Evolutionary conservation across 1,140 invertebrate species (phyloP).

Genomic region (Lordiphosa stackelbergi): DNA sequence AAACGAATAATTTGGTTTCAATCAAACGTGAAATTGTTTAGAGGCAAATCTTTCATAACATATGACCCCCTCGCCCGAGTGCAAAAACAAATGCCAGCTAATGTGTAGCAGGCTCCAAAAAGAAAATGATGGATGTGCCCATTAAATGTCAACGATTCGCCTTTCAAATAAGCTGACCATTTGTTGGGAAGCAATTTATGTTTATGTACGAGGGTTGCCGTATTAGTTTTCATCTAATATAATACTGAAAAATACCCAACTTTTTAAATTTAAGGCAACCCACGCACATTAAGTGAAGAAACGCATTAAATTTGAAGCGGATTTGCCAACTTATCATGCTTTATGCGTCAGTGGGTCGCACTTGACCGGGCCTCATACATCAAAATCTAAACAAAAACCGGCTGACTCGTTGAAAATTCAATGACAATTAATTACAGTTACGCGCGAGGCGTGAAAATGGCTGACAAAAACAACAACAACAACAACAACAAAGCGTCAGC

Average conservation of each 20-base stretch:
- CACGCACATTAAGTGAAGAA: not conserved
- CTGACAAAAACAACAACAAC: slow-evolving; percentile 10
- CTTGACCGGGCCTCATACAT: slow-evolving; percentile 39
- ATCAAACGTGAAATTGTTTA: slow-evolving; percentile 64
- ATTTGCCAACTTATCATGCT: slow-evolving; percentile 22
- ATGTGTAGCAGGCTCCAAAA: no score
- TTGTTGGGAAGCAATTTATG: no score
- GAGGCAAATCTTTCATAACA: slow-evolving; percentile 24
- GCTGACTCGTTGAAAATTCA: slow-evolving; percentile 68
- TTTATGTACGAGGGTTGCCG: no score
- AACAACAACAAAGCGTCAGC: slow-evolving; percentile 45
- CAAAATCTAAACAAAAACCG: slow-evolving; percentile 37
- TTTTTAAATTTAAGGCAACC: no score
- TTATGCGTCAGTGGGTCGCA: slow-evolving; percentile 18
- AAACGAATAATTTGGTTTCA: slow-evolving; percentile 45
- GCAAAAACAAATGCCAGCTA: slow-evolving; percentile 1
- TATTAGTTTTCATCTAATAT: no score
- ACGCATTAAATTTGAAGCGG: slow-evolving; percentile 16
- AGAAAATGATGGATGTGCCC: no score
- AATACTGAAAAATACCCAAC: no score
- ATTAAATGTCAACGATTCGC: no score
- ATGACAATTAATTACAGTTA: slow-evolving; percentile 71
- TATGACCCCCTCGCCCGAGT: slow-evolving; percentile 22
- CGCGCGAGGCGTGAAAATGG: slow-evolving; percentile 65
- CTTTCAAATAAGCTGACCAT: no score